Evolutionary conservation across 2,797 vertebrate species (phyloP).

Genomic region (Holocentrus rufus): DNA sequence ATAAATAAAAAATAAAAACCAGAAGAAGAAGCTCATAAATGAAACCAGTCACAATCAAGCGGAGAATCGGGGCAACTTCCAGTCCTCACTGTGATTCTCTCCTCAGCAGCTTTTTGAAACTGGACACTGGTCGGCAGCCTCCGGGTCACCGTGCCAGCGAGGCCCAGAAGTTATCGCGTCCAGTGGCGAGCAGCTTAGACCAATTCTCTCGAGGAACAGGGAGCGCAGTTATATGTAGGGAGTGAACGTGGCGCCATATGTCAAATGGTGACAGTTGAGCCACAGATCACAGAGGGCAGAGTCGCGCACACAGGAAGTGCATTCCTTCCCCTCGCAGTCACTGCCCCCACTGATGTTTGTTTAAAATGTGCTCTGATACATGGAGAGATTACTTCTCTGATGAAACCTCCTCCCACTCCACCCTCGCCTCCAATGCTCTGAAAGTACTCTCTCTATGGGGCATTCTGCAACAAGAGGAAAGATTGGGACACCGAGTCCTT

Average conservation of each 20-base stretch:
- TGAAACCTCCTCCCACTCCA: slow-evolving; percentile 73
- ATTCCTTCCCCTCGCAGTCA: slow-evolving; percentile 89
- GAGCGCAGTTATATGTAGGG: slow-evolving; percentile 48
- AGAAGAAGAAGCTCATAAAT: slow-evolving; percentile 2
- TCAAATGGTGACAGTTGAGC: slow-evolving; percentile 74
- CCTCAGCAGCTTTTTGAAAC: background rate
- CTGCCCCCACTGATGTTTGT: slow-evolving; percentile 83
- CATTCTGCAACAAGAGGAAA: slow-evolving; percentile 52
- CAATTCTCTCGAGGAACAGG: slow-evolving; percentile 48
- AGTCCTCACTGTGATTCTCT: background rate
- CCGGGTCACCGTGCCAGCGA: slow-evolving; percentile 23
- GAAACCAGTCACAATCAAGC: background rate
- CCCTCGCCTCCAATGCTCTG: slow-evolving; percentile 53
- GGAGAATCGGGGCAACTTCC: background rate
- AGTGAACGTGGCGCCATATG: slow-evolving; percentile 70
- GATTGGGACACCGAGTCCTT: slow-evolving; percentile 59
- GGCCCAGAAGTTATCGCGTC: slow-evolving; percentile 57
- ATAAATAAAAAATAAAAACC: background rate
- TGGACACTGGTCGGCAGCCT: slow-evolving; percentile 2
- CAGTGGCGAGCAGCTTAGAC: slow-evolving; percentile 49
- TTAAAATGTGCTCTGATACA: slow-evolving; percentile 84
- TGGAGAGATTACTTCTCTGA: slow-evolving; percentile 81
- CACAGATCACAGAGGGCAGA: slow-evolving; percentile 78
- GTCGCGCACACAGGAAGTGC: slow-evolving; percentile 85
- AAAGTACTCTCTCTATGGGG: slow-evolving; percentile 50